phyloP scores from a whole-genome alignment of 2,113 vertebrate genomes.

The Xerus inauris region DNA sequence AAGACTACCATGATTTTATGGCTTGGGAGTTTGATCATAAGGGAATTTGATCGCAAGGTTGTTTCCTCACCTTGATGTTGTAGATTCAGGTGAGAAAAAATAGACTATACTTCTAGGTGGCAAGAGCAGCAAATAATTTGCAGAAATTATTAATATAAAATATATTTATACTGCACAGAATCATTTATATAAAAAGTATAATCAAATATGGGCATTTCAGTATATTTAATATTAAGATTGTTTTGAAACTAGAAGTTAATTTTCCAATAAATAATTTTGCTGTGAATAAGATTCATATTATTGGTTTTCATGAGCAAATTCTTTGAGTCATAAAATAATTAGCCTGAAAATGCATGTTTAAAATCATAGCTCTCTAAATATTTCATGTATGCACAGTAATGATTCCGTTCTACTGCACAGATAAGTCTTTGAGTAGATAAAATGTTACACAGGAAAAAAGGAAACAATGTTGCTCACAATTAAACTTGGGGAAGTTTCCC shows the following conservation, averaged over 20 bases:
- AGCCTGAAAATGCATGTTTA: background rate
- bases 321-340: conserved; percentile 44
- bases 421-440: background rate
- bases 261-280: conserved; percentile 55
- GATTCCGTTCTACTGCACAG: background rate
- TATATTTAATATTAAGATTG: conserved; percentile 29
- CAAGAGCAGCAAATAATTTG: background rate
- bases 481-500: background rate
- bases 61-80: too few species aligned
- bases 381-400: background rate
- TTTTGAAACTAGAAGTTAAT: conserved; percentile 24
- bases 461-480: background rate
- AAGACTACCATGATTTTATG: background rate
- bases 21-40: background rate
- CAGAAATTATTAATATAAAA: background rate
- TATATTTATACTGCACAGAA: background rate
- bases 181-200: background rate
- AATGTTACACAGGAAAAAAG: background rate
- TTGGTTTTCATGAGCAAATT: conserved; percentile 20
- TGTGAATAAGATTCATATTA: conserved; percentile 64
- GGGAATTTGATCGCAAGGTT: background rate
- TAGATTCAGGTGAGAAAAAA: background rate
- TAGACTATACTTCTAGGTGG: background rate
- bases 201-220: conserved; percentile 43
- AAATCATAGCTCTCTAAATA: background rate